Evolutionary conservation across 1,140 invertebrate genomes (phyloP).

Genomic region (Camponotus vicinus): DNA sequence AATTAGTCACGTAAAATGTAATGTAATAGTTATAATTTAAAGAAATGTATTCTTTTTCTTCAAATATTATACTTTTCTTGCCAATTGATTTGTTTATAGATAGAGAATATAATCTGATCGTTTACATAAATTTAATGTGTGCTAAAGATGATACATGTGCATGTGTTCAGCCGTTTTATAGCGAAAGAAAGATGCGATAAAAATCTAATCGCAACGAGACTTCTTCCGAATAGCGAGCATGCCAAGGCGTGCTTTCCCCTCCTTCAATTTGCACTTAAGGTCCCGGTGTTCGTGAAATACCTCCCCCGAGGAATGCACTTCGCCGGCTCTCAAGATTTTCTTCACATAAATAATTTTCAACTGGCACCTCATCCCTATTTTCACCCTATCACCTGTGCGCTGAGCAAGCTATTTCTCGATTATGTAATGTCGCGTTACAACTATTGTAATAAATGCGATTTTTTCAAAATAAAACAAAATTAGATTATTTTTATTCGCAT

Average conservation of each 20-base stretch:
- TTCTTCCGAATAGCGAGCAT: slow-evolving; percentile 56
- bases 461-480: background rate
- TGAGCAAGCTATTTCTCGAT: slow-evolving; percentile 36
- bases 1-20: slow-evolving; percentile 1
- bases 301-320: slow-evolving; percentile 58
- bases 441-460: background rate
- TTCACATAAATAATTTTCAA: slow-evolving; percentile 70
- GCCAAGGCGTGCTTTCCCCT: slow-evolving; percentile 50
- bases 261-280: slow-evolving; percentile 67
- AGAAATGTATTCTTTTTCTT: background rate
- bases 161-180: background rate
- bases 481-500: slow-evolving; percentile 17
- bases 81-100: background rate
- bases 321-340: slow-evolving; percentile 57
- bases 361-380: slow-evolving; percentile 48
- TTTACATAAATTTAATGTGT: slow-evolving; percentile 15
- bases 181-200: slow-evolving; percentile 51
- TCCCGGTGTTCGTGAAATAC: slow-evolving; percentile 61
- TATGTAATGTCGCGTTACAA: slow-evolving; percentile 32
- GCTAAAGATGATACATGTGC: background rate
- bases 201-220: slow-evolving; percentile 69
- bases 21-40: slow-evolving; percentile 6
- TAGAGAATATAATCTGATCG: background rate
- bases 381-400: slow-evolving; percentile 39
- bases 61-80: background rate